Evolutionary conservation across 2,797 vertebrate species (phyloP).

Genomic region (Esox lucius): DNA sequence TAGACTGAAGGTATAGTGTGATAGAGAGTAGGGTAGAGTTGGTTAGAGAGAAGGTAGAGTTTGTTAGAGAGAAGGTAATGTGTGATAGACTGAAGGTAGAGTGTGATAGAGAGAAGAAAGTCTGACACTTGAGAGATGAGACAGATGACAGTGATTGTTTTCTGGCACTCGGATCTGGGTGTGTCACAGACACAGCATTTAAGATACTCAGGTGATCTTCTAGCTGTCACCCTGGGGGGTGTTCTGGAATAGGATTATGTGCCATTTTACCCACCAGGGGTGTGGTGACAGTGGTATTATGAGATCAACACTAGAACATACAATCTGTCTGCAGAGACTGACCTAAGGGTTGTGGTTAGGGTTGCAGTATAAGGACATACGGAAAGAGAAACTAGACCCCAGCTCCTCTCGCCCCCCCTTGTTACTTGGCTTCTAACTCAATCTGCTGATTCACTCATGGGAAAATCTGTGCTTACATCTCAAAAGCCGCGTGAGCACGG

Average conservation of each 20-base stretch:
- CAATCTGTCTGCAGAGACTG: no score
- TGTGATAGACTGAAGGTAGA: no score
- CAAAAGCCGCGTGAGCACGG: no score
- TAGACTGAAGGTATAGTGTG: no score
- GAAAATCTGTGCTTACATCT: no score
- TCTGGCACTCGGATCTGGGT: neutral
- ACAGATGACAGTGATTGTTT: neutral
- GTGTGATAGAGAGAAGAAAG: neutral
- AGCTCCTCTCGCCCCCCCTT: no score
- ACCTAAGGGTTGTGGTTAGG: neutral
- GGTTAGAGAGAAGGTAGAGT: no score
- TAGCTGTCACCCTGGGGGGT: neutral
- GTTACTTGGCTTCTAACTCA: no score
- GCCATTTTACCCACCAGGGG: neutral
- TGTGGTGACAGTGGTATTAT: neutral
- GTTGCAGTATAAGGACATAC: neutral
- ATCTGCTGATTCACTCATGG: no score
- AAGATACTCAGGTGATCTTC: neutral
- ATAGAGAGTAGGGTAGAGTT: no score
- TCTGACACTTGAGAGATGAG: neutral
- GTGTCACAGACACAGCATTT: neutral
- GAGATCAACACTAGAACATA: no score
- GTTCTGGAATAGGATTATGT: neutral
- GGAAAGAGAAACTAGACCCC: neutral
- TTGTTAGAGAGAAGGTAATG: no score